Evolutionary conservation across 2,797 vertebrate genomes (phyloP), one percentile per base, ranked within the genome.

Genomic region (Fistularia commersonii): DNA sequence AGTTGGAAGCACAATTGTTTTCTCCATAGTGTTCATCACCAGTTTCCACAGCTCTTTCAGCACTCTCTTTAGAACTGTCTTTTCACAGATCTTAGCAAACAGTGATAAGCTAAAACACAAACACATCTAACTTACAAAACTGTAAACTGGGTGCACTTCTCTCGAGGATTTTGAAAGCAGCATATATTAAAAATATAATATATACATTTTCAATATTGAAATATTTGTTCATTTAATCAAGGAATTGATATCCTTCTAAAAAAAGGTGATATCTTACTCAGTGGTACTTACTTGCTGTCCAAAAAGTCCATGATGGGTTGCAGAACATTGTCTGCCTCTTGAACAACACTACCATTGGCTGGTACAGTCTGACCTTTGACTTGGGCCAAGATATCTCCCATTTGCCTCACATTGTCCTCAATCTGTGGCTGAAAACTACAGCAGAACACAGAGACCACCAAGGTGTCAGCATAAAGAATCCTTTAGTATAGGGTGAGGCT

Each of bases 11-110:
- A 99, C 95, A 0, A 99, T 95, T 0, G 93, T 96, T 86, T 95
- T 98, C 83, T 99, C 97, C 97, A 99, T 99, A 0, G 94, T 98
- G 89, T 99, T 99, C 94, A 99, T 98, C 65, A 99, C 96, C 51
- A 99, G 91, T 62, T 96, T 98, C 97, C 97, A 99, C 32, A 99
- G 88, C 79, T 98, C 97, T 83, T 99, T 99, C 74, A 99, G 82
- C 46, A 99, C 97, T 3, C 97, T 80, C 78, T 99, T 99, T 76
- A 99, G 86, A 34, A 99, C 97, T 0, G 97, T 99, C 91, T 99
- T 99, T 89, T 99, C 96, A 0, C 97, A 99, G 89, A 99, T 98
- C 82, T 99, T 99, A 52, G 97, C 96, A 52, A 99, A 99, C 60
- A 99, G 91, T 0, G 93, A 95, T 81, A 99, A 84, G 85, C 96